A percentile compares a stretch with the other conserved stretches of the same genome.
These are phyloP conservation scores for Branchinecta lindahli DNA, from an alignment of 1,140 invertebrate genomes.

Conservation along the genomic window DNA sequence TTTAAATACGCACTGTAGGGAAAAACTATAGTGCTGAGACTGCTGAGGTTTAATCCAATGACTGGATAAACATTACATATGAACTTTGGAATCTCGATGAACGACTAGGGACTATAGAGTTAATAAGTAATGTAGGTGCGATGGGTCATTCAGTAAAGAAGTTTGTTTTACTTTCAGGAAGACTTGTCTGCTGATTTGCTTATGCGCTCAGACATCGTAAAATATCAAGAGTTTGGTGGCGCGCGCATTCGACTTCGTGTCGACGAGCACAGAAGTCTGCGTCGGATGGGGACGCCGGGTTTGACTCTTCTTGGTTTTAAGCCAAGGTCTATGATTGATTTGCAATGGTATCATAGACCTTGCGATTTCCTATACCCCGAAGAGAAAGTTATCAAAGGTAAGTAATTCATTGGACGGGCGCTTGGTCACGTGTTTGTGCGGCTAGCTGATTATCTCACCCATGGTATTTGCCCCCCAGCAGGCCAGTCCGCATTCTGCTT, in stretches of 20 bases:
- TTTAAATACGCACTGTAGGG: no score
- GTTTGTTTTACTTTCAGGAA: neutral
- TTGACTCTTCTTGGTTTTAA: neutral
- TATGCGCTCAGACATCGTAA: neutral
- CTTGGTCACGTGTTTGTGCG: no score
- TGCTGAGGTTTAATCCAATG: no score
- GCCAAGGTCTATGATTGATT: neutral
- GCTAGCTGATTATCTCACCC: no score
- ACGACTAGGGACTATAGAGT: no score
- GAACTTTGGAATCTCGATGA: no score
- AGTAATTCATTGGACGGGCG: neutral
- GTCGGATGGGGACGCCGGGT: neutral
- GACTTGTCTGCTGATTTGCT: neutral
- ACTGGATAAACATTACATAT: no score
- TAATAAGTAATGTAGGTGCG: no score
- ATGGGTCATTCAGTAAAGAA: neutral
- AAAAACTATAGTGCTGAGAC: no score
- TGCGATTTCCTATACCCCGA: neutral
- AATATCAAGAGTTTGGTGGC: slow-evolving; percentile 9
- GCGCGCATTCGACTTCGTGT: neutral
- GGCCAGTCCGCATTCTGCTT: no score
- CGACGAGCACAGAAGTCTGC: neutral
- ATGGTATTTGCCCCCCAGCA: no score
- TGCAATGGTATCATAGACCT: neutral
- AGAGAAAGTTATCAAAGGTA: neutral